phyloP scores from a whole-genome alignment of 2,797 vertebrate species.

The Megaceryle alcyon region DNA sequence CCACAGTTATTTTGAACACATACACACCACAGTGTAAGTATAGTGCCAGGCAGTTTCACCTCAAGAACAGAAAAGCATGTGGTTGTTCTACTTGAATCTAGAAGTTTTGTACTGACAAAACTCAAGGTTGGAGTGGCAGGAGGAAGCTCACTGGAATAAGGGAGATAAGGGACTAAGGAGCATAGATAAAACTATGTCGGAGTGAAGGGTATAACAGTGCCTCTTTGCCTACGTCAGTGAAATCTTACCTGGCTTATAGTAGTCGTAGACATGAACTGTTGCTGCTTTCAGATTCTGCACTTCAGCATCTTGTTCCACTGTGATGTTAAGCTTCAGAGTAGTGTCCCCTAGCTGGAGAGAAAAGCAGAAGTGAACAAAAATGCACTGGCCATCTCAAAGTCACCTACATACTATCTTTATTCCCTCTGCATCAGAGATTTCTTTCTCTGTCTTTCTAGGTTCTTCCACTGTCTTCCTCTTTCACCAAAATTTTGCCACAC shows the following conservation, averaged over 20 bases:
- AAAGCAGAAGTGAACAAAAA: neutral
- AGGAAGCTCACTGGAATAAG: neutral
- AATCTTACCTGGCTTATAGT: conserved; percentile 73
- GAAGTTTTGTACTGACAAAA: neutral
- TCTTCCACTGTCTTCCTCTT: neutral
- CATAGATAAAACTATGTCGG: neutral
- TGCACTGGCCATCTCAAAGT: neutral
- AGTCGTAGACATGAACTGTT: conserved; percentile 68
- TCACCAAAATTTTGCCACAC: neutral
- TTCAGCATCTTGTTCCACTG: conserved; percentile 62
- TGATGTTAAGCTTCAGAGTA: conserved; percentile 53
- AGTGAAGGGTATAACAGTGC: neutral
- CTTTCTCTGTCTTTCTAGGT: neutral
- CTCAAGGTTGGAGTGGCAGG: neutral
- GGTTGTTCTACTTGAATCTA: neutral
- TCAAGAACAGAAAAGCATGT: neutral
- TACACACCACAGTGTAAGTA: neutral
- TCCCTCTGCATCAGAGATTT: neutral
- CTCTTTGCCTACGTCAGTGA: neutral
- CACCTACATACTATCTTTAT: neutral
- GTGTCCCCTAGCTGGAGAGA: conserved; percentile 44
- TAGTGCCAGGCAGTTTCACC: neutral
- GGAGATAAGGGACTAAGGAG: neutral
- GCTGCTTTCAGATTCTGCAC: conserved; percentile 74
- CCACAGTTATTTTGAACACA: neutral